Percentiles rank a stretch among this genome's conserved stretches.
Conservation (phyloP, 2,113 vertebrate genomes). For the Malurus cyaneus region DNA sequence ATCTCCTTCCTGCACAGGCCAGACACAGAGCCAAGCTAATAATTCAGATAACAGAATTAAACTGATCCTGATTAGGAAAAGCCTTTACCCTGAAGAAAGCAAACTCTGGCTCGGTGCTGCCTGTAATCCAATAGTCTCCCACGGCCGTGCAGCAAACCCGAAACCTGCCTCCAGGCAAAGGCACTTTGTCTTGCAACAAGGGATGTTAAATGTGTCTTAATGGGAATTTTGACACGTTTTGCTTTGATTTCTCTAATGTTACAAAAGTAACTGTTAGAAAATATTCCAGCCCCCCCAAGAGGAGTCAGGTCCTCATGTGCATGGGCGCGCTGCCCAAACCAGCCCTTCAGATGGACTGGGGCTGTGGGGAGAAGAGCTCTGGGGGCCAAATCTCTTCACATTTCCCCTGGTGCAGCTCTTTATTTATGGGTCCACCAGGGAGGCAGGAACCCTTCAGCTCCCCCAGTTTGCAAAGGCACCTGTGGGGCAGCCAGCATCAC, state of each 20-base stretch:
- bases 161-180: slow-evolving; percentile 54
- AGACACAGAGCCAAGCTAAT: slow-evolving; percentile 46
- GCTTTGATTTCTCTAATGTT: slow-evolving; percentile 62
- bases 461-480: neutral
- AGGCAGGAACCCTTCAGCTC: neutral
- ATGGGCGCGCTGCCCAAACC: fast-evolving
- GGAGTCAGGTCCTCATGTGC: fast-evolving
- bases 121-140: slow-evolving; percentile 66
- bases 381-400: neutral
- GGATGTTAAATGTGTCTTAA: slow-evolving; percentile 63
- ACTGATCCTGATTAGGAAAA: slow-evolving; percentile 64
- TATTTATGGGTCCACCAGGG: neutral
- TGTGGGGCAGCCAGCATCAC: neutral
- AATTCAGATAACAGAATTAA: slow-evolving; percentile 68
- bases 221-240: slow-evolving; percentile 64
- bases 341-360: neutral
- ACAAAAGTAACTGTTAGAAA: slow-evolving; percentile 55
- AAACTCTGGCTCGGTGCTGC: slow-evolving; percentile 2
- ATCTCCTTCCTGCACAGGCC: slow-evolving; percentile 8
- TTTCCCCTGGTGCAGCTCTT: neutral
- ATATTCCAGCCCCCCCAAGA: neutral
- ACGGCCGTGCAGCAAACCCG: neutral
- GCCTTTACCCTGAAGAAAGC: slow-evolving; percentile 33
- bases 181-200: slow-evolving; percentile 42
- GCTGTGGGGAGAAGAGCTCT: neutral